Base-by-base conservation (phyloP, 2,888 invertebrate species). In the Ophion ellenae region DNA sequence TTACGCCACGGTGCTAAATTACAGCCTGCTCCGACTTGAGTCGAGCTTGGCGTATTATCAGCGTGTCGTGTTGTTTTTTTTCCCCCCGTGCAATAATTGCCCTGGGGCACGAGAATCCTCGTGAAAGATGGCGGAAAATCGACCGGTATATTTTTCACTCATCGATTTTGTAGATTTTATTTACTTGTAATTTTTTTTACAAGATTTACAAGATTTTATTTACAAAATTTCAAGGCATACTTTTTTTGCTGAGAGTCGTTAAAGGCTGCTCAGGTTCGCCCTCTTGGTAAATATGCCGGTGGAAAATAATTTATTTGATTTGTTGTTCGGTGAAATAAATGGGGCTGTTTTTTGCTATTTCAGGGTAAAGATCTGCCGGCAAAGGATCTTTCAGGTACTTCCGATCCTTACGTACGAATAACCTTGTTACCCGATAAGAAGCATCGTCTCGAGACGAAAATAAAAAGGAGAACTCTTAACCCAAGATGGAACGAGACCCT, bases 401-500 rank as follows among this genome's bases (percentile, higher is more conserved):
- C 98, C 47, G 98, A 98, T 94, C 98, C 98, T 0, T 98, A 98
- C 93, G 98, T 98, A 4, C 95, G 98, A 61, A 98, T 98, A 2
- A 98, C 98, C 9, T 95, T 98, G 28, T 95, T 98, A 66, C 98
- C 98, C 0, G 98, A 98, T 94, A 98, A 98, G 94, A 98, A 98
- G 91, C 98, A 98, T 92, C 97, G 98, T 5, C 95, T 98, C 90
- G 98, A 98, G 95, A 98, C 98, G 47, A 98, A 98, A 95, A 98
- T 98, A 92, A 98, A 98, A 94, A 95, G 98, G 85, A 96, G 98
- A 86, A 98, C 98, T 24, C 95, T 98, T 78, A 98, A 98, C 95
- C 98, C 98, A 0, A 95, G 98, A 89, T 98, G 98, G 98, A 98
- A 98, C 94, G 98, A 98, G 94, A 98, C 98, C 40, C 98, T 98